Percentiles rank a stretch among this genome's conserved stretches.
These are phyloP conservation scores for Trachelus troglodyta DNA, from an alignment of 2,888 invertebrate genomes.

Conservation along the genomic window DNA sequence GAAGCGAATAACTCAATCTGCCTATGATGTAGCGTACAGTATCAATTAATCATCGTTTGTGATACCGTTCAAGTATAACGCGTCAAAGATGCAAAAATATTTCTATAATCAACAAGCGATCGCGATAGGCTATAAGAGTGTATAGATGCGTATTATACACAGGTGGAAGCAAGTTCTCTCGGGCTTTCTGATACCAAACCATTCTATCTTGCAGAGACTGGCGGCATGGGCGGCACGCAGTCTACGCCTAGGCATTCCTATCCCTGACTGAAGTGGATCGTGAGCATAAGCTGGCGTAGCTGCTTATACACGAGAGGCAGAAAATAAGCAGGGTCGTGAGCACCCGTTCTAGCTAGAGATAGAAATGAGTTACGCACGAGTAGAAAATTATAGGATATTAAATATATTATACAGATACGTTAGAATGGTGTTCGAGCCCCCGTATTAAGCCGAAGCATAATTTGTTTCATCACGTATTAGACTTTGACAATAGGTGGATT, in stretches of 20 bases:
- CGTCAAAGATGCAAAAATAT: neutral
- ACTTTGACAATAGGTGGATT: neutral
- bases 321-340: slow-evolving; percentile 5
- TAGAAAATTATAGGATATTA: neutral
- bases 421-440: neutral
- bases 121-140: neutral
- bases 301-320: slow-evolving; percentile 1
- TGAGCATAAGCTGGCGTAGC: slow-evolving; percentile 13
- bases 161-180: neutral
- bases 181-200: slow-evolving; percentile 24
- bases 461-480: neutral
- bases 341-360: slow-evolving; percentile 19
- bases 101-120: neutral
- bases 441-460: neutral
- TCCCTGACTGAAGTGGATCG: slow-evolving; percentile 16
- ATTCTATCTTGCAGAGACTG: slow-evolving; percentile 30
- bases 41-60: neutral
- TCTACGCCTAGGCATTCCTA: slow-evolving; percentile 43
- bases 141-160: neutral
- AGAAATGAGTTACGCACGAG: slow-evolving; percentile 8
- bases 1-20: neutral
- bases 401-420: neutral
- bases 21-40: neutral
- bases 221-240: slow-evolving; percentile 40
- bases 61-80: neutral